Percentiles rank a stretch among this genome's conserved stretches.
Conservation (phyloP, 2,113 vertebrate genomes). For the Stercorarius parasiticus region DNA sequence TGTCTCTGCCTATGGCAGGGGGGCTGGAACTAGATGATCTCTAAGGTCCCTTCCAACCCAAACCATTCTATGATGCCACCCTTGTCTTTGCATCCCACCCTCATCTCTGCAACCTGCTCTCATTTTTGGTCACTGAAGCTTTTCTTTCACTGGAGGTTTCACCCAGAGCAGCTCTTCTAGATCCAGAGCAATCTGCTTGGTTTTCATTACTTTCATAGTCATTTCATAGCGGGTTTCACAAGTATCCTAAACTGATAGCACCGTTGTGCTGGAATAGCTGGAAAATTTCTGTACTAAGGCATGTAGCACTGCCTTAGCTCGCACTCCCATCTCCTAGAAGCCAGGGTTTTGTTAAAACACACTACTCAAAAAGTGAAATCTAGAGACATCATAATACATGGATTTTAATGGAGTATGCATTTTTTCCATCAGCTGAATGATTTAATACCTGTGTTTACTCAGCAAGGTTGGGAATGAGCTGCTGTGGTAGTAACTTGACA, state of each 20-base stretch:
- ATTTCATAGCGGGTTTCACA: background rate
- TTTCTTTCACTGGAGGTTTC: background rate
- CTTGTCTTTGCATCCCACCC: background rate
- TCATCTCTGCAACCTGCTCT: background rate
- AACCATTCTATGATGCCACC: background rate
- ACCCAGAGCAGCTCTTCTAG: background rate
- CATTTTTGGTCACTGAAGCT: background rate
- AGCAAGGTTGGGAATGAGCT: background rate
- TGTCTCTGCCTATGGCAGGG: no score
- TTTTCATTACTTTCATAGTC: background rate
- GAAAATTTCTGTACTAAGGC: background rate
- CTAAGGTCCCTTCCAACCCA: no score
- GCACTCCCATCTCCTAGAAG: background rate
- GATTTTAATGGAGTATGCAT: background rate
- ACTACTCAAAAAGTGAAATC: background rate
- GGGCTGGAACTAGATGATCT: no score
- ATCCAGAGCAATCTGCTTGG: background rate
- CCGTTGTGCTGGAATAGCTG: background rate
- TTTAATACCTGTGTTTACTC: conserved; percentile 34
- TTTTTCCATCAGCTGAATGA: background rate
- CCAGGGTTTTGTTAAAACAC: background rate
- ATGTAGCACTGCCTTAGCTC: background rate
- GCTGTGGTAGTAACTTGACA: background rate
- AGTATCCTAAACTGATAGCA: background rate
- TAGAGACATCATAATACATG: background rate